phyloP scores from a whole-genome alignment of 2,797 vertebrate species.

The Acipenser oxyrinchus region DNA sequence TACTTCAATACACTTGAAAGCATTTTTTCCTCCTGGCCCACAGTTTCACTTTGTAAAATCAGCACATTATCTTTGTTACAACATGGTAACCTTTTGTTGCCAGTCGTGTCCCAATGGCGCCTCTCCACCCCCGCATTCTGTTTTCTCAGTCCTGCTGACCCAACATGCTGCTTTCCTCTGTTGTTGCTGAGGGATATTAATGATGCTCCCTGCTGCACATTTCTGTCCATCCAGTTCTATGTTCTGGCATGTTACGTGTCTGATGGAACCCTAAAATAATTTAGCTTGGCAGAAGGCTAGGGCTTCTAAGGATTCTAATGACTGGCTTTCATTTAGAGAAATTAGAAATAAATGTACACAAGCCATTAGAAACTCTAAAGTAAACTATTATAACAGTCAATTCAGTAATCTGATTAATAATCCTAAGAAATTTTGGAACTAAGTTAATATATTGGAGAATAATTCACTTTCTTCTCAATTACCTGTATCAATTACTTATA shows the following conservation, averaged over 20 bases:
- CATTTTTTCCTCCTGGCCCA: constrained; percentile 42
- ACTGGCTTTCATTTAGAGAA: background rate
- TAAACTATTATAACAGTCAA: background rate
- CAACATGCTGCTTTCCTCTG: constrained; percentile 12
- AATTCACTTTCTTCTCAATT: background rate
- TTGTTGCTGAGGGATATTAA: constrained; percentile 32
- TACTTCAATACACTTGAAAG: constrained; percentile 50
- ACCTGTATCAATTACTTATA: background rate
- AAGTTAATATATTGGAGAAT: background rate
- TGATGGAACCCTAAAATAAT: background rate
- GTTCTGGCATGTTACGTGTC: background rate
- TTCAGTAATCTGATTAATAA: background rate
- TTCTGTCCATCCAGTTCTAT: background rate
- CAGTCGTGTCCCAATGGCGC: constrained; percentile 25
- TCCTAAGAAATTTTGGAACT: background rate
- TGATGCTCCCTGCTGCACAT: constrained; percentile 6
- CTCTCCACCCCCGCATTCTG: constrained; percentile 15
- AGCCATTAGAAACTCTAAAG: background rate
- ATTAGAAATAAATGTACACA: background rate
- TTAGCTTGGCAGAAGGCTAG: background rate
- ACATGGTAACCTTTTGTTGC: constrained; percentile 35
- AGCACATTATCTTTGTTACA: constrained; percentile 44
- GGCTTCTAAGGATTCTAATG: background rate
- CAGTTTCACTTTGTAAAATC: constrained; percentile 31
- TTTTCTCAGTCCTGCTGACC: constrained; percentile 20